Conservation (phyloP, 2,888 invertebrate species). For the Meiosimyza platycephala region DNA sequence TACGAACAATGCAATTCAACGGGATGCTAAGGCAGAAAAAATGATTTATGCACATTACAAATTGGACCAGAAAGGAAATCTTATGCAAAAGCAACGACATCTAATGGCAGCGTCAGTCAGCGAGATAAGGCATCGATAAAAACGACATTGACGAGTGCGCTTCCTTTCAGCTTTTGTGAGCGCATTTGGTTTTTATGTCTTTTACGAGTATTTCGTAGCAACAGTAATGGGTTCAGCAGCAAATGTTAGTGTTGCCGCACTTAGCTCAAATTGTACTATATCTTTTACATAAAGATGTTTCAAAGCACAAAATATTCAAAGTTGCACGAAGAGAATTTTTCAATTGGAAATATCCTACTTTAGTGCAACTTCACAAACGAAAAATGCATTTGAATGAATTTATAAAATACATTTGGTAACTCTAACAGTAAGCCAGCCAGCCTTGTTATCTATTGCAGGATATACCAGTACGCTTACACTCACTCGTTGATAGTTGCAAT, state of each 20-base stretch:
- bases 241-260: neutral
- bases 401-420: no score
- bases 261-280: neutral
- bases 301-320: no score
- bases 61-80: conserved; percentile 29
- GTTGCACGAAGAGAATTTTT: no score
- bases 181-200: conserved; percentile 28
- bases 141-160: conserved; percentile 16
- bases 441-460: neutral
- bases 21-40: neutral
- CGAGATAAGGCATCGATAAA: neutral
- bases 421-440: no score
- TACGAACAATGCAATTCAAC: neutral
- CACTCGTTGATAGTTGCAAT: neutral
- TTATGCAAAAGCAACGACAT: conserved; percentile 17
- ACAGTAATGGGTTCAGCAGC: conserved; percentile 10
- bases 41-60: conserved; percentile 34
- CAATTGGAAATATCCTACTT: no score
- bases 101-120: neutral
- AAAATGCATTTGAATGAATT: no score
- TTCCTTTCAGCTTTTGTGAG: neutral
- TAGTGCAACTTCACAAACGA: no score
- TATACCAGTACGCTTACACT: neutral
- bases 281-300: no score
- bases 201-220: neutral